Base-by-base conservation (phyloP, 2,113 vertebrate species). In the Crotalus helleri region DNA sequence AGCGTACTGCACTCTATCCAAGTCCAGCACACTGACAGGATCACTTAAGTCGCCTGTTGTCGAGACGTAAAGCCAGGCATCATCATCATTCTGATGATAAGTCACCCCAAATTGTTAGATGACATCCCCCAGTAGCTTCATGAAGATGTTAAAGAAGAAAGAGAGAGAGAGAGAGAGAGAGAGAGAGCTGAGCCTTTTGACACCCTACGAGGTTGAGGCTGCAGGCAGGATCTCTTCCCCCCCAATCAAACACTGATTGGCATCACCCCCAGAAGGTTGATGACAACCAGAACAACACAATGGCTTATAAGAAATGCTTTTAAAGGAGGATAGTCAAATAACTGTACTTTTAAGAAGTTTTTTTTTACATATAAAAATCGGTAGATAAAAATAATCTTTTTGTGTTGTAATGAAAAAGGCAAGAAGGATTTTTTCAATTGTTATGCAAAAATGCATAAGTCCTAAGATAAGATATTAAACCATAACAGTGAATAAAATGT, bases 391-490 rank as follows among this genome's bases (percentile, higher is more conserved):
- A 92, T 95, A 85, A 81, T 92, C 5, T 91, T 85, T 90, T 92
- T 61, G 92, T 86, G 7, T 1, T 92, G 93, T 89, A 94, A 95
- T 94, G 44, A 94, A 93, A 93, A 93, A 92, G 53, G 3, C 12
- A 59, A 87, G 61, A 26, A 92, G 51, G 93, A 93, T 61, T 12
- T 4, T 21, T 94, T 94, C 29, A 95, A 95, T 95, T 96, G 93
- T 95, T 95, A 96, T 95, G 95, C 95, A 97, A 95, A 96, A 94
- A 85, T 33, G 87, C 54, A 95, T 95, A 95, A 95, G 90, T 93
- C 95, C 64, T 88, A 93, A 15, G 86, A 93, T 92, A 97, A 95
- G 74, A 90, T 94, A 96, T 95, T 95, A 96, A 96, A 95, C 19
- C 74, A 96, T 95, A 96, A 93, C 51, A 96, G 91, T 89, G 90